Conservation (phyloP, 2,888 invertebrate genomes). For the Nebria brevicollis region DNA sequence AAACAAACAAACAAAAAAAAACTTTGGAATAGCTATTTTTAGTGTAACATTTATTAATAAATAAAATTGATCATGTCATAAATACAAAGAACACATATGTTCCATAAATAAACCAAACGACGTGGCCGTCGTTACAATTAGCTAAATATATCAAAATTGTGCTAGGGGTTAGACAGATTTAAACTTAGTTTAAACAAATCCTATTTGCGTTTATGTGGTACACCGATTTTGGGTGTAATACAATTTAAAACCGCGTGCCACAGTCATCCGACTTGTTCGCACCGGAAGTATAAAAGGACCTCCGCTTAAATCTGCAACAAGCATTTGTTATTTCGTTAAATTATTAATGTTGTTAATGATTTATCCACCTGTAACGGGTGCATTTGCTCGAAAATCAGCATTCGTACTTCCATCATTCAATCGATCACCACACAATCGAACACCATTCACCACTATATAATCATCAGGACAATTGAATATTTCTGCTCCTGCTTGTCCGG, state of each 20-base stretch:
- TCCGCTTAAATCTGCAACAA: constrained; percentile 69
- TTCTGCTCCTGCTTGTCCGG: constrained; percentile 78
- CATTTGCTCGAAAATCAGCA: constrained; percentile 72
- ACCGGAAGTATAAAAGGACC: constrained; percentile 79
- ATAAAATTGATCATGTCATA: constrained; percentile 32
- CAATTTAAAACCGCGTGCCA: constrained; percentile 76
- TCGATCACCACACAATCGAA: constrained; percentile 77
- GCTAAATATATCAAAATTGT: neutral
- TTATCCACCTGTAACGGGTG: constrained; percentile 73
- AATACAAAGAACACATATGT: constrained; percentile 28
- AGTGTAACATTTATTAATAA: constrained; percentile 34
- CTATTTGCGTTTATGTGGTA: constrained; percentile 37
- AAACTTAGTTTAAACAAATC: neutral
- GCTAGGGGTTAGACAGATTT: neutral
- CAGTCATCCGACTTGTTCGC: constrained; percentile 71
- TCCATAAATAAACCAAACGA: constrained; percentile 32
- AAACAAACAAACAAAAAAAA: no score
- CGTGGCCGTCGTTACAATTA: neutral
- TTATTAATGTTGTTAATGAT: neutral
- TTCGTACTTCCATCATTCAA: constrained; percentile 75
- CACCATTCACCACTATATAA: constrained; percentile 75
- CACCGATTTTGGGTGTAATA: constrained; percentile 77
- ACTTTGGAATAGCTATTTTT: no score
- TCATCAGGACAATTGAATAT: constrained; percentile 81
- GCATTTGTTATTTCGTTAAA: neutral